phyloP scores from a whole-genome alignment of 2,113 vertebrate species.

The Pelvicachromis taeniatus region DNA sequence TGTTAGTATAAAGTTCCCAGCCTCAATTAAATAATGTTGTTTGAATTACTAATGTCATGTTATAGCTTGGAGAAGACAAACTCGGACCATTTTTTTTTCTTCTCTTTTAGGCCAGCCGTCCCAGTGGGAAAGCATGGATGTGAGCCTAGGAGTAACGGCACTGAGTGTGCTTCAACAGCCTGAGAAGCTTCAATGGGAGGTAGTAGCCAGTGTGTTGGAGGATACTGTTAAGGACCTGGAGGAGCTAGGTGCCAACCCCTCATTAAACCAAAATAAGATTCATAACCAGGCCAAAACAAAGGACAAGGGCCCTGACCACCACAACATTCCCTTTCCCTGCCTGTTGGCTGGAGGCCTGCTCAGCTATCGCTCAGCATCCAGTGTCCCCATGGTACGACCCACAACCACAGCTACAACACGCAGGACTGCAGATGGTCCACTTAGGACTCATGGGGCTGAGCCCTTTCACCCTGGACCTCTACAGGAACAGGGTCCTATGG shows the following conservation, averaged over 20 bases:
- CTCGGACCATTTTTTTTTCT: neutral
- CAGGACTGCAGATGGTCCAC: slow-evolving; percentile 84
- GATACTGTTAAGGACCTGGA: slow-evolving; percentile 98
- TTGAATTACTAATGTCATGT: neutral
- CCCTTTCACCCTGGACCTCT: slow-evolving; percentile 70
- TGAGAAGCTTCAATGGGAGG: slow-evolving; percentile 98
- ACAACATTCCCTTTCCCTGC: slow-evolving; percentile 99
- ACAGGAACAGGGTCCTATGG: slow-evolving; percentile 88
- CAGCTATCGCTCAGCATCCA: slow-evolving; percentile 89
- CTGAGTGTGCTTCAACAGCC: slow-evolving; percentile 96
- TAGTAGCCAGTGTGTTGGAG: slow-evolving; percentile 96
- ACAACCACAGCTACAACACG: slow-evolving; percentile 51
- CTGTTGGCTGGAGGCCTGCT: slow-evolving; percentile 93
- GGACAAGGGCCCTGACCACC: slow-evolving; percentile 90
- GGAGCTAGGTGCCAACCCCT: slow-evolving; percentile 93
- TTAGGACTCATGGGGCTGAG: slow-evolving; percentile 88
- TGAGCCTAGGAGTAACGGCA: slow-evolving; percentile 91
- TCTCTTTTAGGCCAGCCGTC: slow-evolving; percentile 83
- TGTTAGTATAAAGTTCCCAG: too few species aligned
- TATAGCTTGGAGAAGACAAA: neutral
- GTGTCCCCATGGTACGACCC: slow-evolving; percentile 79
- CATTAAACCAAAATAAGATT: slow-evolving; percentile 83
- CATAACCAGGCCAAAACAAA: slow-evolving; percentile 84
- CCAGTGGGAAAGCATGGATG: slow-evolving; percentile 93
- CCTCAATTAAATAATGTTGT: neutral